A percentile compares a stretch with the other conserved stretches of the same genome.
Evolutionary conservation across 2,888 invertebrate genomes (phyloP).

Genomic region (Drosophila kuntzei): DNA sequence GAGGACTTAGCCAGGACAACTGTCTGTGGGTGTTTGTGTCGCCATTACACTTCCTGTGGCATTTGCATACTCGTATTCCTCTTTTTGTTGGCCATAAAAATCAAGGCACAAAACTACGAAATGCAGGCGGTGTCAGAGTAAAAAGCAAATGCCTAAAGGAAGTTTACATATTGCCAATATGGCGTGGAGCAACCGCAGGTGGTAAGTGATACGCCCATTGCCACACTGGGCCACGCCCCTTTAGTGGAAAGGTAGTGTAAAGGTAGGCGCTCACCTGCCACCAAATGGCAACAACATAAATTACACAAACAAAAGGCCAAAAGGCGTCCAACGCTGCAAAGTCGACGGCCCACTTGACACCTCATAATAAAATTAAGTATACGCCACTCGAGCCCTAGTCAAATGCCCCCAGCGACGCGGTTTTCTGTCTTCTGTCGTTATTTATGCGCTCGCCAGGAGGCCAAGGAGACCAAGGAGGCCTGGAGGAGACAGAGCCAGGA

Average conservation of each 20-base stretch:
- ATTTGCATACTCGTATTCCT: slow-evolving; percentile 83
- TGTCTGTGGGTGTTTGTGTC: slow-evolving; percentile 54
- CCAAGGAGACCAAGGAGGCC: slow-evolving; percentile 8
- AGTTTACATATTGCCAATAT: slow-evolving; percentile 59
- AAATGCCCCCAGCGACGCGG: slow-evolving; percentile 19
- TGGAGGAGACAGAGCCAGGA: slow-evolving; percentile 31
- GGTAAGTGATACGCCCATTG: slow-evolving; percentile 32
- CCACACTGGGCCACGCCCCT: slow-evolving; percentile 31
- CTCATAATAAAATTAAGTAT: slow-evolving; percentile 84
- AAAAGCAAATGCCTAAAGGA: slow-evolving; percentile 82
- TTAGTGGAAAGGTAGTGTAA: neutral
- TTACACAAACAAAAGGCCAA: slow-evolving; percentile 70
- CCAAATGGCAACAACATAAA: slow-evolving; percentile 75
- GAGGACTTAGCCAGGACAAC: slow-evolving; percentile 43
- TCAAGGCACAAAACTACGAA: slow-evolving; percentile 52
- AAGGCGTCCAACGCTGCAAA: slow-evolving; percentile 57
- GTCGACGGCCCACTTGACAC: slow-evolving; percentile 83
- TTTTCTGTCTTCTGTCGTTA: slow-evolving; percentile 48
- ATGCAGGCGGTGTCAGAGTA: slow-evolving; percentile 24
- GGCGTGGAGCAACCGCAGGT: slow-evolving; percentile 46
- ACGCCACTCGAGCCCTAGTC: slow-evolving; percentile 70
- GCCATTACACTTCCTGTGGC: slow-evolving; percentile 80
- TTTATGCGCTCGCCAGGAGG: slow-evolving; percentile 71
- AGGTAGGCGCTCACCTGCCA: slow-evolving; percentile 52
- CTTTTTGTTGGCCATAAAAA: slow-evolving; percentile 54